Conservation (phyloP, 2,797 vertebrate genomes). For the Labeo calbasu region DNA sequence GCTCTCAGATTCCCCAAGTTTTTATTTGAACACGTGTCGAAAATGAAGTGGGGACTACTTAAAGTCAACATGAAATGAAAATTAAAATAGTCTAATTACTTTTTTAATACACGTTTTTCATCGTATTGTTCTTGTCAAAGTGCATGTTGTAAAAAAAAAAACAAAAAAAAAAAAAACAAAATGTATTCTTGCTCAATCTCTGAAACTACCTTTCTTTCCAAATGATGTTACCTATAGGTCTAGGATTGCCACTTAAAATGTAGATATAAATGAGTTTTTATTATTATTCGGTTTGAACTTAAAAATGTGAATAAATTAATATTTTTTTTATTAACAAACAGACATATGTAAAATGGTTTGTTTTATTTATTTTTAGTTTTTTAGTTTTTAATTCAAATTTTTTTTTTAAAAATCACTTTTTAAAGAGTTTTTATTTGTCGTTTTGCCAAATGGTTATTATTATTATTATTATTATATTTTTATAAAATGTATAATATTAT, state of each 20-base stretch:
- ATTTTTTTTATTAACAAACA: neutral
- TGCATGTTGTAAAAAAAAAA: neutral
- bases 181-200: neutral
- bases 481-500: no score
- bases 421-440: neutral
- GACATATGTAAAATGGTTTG: neutral
- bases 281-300: neutral
- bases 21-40: constrained; percentile 31
- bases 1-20: neutral
- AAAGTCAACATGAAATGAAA: neutral
- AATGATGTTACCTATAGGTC: neutral
- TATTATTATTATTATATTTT: no score
- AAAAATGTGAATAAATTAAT: neutral
- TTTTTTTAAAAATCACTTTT: neutral
- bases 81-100: neutral
- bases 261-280: neutral
- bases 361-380: neutral
- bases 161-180: neutral
- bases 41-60: constrained; percentile 29
- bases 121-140: neutral
- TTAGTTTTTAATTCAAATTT: no score
- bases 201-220: neutral
- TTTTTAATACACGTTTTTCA: constrained; percentile 2
- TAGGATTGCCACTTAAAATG: neutral
- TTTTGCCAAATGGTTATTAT: neutral